These are phyloP conservation scores for Galemys pyrenaicus DNA, from an alignment of 2,113 vertebrate genomes.

Conservation along the genomic window DNA sequence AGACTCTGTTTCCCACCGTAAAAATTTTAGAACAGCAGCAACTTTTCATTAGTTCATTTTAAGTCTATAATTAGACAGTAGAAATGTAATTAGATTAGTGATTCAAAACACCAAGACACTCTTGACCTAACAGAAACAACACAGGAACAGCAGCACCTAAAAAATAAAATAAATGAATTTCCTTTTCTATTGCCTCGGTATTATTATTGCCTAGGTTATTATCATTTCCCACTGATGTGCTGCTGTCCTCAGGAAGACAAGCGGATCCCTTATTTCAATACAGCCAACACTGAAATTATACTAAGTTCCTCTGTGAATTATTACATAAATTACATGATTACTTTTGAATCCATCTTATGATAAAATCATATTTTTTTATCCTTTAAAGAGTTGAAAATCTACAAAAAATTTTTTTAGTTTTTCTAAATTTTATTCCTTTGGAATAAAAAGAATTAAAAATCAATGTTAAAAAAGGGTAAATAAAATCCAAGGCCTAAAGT, in stretches of 20 bases:
- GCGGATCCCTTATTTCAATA: constrained; percentile 4
- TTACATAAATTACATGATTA: background rate
- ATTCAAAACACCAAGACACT: background rate
- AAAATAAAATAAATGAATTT: background rate
- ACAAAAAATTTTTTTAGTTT: background rate
- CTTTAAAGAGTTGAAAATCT: constrained; percentile 16
- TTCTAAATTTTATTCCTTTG: constrained; percentile 29
- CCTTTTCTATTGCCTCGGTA: background rate
- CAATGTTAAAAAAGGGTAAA: background rate
- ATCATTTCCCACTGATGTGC: background rate
- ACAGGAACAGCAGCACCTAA: background rate
- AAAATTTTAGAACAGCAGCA: background rate
- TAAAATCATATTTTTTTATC: constrained; percentile 28
- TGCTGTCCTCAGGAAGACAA: background rate
- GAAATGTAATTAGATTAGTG: background rate
- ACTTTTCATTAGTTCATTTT: background rate
- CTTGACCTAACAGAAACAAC: background rate
- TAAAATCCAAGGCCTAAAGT: constrained; percentile 1
- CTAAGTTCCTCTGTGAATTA: background rate
- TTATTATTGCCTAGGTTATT: background rate
- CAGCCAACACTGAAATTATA: background rate
- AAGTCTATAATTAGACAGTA: background rate
- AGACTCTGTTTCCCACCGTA: background rate
- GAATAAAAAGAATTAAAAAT: constrained; percentile 47
- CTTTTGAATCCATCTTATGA: background rate